Conservation (phyloP, 2,888 invertebrate species). For the Drosophila hamatofila region DNA sequence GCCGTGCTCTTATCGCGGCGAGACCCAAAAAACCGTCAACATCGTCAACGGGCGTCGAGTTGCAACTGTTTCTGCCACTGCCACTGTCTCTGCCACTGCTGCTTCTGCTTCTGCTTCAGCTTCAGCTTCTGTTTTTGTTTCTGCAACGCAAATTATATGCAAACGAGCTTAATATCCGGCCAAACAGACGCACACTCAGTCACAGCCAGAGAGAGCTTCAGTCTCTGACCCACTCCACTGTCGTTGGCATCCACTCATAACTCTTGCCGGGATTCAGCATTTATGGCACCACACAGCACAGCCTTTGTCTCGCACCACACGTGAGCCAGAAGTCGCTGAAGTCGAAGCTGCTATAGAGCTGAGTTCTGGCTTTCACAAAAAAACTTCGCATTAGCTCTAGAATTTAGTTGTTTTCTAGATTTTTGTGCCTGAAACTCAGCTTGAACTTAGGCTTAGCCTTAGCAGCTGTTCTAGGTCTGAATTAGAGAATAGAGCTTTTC, state of each 20-base stretch:
- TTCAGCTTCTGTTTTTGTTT: conserved; percentile 56
- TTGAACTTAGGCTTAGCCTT: background rate
- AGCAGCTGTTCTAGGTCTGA: too few relatives aligned
- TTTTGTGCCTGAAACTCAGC: background rate
- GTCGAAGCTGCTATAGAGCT: background rate
- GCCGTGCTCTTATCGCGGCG: conserved; percentile 66
- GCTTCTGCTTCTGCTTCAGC: conserved; percentile 18
- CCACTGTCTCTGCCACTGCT: conserved; percentile 8
- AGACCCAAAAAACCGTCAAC: conserved; percentile 67
- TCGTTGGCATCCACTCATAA: background rate
- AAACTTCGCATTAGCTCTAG: background rate
- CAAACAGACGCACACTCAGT: conserved; percentile 69
- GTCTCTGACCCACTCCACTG: background rate
- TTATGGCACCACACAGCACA: conserved; percentile 5
- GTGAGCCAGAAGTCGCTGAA: background rate
- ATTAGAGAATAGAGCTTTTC: too few relatives aligned
- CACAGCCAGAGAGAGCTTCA: conserved; percentile 9
- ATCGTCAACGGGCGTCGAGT: conserved; percentile 51
- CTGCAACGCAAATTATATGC: conserved; percentile 79
- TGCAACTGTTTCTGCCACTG: conserved; percentile 39
- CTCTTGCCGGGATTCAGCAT: conserved; percentile 19
- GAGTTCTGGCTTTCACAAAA: background rate
- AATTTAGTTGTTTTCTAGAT: background rate
- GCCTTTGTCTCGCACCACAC: background rate
- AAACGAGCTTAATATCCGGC: conserved; percentile 82